Conservation (phyloP, 2,888 invertebrate genomes). For the Arge pagana region DNA sequence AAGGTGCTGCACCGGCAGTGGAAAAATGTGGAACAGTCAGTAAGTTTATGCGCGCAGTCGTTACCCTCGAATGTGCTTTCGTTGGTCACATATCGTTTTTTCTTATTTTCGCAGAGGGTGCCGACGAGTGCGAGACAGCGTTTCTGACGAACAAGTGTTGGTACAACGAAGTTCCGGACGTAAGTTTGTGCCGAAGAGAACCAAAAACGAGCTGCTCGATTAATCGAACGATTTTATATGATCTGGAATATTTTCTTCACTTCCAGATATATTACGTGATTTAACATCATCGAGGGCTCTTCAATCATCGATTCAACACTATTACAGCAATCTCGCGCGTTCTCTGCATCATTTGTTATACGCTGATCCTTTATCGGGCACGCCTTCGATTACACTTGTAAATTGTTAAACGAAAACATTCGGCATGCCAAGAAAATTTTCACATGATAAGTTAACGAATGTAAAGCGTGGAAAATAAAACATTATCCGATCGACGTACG, state of each 20-base stretch:
- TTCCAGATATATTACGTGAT: slow-evolving; percentile 10
- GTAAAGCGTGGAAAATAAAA: too few species aligned
- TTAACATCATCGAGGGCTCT: too few species aligned
- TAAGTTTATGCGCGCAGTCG: slow-evolving; percentile 33
- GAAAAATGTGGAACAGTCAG: slow-evolving; percentile 52
- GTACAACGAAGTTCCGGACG: slow-evolving; percentile 34
- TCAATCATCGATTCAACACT: too few species aligned
- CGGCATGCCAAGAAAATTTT: too few species aligned
- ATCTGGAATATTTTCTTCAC: background rate
- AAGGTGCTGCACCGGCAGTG: slow-evolving; percentile 39
- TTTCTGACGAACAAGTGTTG: slow-evolving; percentile 52
- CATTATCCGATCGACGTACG: too few species aligned
- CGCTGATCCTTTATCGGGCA: too few species aligned
- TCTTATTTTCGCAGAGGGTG: slow-evolving; percentile 34
- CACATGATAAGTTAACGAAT: too few species aligned
- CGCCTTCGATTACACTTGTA: too few species aligned
- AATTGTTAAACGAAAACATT: too few species aligned
- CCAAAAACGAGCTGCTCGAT: background rate
- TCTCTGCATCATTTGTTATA: too few species aligned
- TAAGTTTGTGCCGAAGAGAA: slow-evolving; percentile 23
- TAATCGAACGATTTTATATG: background rate
- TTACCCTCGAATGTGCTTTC: slow-evolving; percentile 24
- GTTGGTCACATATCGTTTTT: slow-evolving; percentile 39
- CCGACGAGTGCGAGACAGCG: slow-evolving; percentile 48
- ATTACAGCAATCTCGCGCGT: too few species aligned